Base-by-base conservation (phyloP, 2,888 invertebrate genomes). In the Spodoptera picta region DNA sequence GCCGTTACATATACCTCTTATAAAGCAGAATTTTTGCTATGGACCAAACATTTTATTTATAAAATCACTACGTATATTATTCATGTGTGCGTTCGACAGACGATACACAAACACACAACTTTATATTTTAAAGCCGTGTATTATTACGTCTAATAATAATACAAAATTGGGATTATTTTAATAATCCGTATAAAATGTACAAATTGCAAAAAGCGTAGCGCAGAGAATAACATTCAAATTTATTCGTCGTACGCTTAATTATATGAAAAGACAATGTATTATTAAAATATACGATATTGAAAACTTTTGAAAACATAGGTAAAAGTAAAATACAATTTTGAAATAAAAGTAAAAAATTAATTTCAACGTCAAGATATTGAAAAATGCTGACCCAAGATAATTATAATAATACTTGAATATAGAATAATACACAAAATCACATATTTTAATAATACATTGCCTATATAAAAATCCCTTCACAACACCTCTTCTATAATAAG, bases 221-320 rank as follows among this genome's bases (percentile, higher is more conserved):
- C 55, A 62, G 52, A 79, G 83, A 87, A 90, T 89, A 89, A 87
- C 77, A 70, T 57, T 55, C 49, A 42, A 23, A 76, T 84, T 85
- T 88, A 89, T 83, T 84, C 84, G 69, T 70, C 63, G 75, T 83
- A 88, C 87, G 86, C 85, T 79, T 71, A 49, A 60, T 7, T 31
- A 46, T 45, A 45, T 36, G 42, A 47, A 52, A 69, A 45, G 24
- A 31, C 70, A 67, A 70, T 63, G 58, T 63, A 42, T 73, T 68
- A 71, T 65, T 73, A 41, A 52, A 67, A 68, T 67, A 60, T 47
- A 48, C 9, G 10, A 24, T 5, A 24, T 9, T 4, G 2, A 5
- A 14, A 0, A 3, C 9, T 42, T 23, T 36, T 41, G 2, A 5
- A 23, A 2, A 19, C 10, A 3, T 27, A n/a, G n/a, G n/a, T n/a